A percentile compares a stretch with the other conserved stretches of the same genome.
Conservation (phyloP, 1,140 invertebrate genomes). For the Microplitis demolitor region DNA sequence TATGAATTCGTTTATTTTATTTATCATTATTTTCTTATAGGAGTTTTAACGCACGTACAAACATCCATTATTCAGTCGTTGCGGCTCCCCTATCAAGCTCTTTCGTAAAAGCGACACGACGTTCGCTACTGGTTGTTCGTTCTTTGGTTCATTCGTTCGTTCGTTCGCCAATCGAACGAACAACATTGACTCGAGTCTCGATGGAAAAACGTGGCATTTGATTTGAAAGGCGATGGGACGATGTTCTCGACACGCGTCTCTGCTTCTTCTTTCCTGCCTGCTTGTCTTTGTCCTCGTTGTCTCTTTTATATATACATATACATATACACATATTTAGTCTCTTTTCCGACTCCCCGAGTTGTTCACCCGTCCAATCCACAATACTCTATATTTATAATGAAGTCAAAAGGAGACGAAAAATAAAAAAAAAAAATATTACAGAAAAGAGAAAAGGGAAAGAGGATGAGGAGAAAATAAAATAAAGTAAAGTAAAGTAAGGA, state of each 20-base stretch:
- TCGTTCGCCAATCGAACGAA: constrained; percentile 6
- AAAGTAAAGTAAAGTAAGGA: background rate
- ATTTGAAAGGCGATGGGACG: constrained; percentile 9
- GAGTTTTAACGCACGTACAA: constrained; percentile 19
- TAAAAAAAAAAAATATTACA: background rate
- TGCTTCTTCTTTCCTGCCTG: background rate
- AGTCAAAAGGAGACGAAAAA: background rate
- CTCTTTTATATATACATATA: background rate
- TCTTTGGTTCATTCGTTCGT: background rate
- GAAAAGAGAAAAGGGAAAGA: background rate
- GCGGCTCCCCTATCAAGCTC: constrained; percentile 1
- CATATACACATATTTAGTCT: background rate
- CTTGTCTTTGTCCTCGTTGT: no score
- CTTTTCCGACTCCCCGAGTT: background rate
- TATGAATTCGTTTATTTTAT: background rate
- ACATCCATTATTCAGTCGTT: constrained; percentile 14
- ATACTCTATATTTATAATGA: constrained; percentile 12
- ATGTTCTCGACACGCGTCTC: background rate
- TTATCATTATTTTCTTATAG: constrained; percentile 19
- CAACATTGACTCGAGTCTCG: background rate
- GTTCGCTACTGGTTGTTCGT: background rate
- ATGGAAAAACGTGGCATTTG: constrained; percentile 7
- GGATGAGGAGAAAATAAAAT: background rate
- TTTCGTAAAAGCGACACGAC: constrained; percentile 1
- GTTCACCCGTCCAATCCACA: background rate